These are phyloP conservation scores for Phoenicopterus ruber DNA, from an alignment of 2,113 vertebrate genomes.

Conservation along the genomic window DNA sequence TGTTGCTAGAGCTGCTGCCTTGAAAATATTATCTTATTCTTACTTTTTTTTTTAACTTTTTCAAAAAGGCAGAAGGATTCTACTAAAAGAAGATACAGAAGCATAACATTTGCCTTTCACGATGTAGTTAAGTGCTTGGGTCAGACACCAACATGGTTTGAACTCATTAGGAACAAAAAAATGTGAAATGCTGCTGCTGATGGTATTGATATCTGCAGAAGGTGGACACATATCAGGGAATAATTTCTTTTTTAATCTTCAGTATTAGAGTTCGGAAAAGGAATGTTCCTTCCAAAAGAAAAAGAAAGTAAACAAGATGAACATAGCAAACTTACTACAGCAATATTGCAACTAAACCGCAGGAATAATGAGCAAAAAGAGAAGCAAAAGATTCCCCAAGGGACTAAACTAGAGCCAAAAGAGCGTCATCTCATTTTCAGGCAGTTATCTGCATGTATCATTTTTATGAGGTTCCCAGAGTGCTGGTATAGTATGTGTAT, in stretches of 20 bases:
- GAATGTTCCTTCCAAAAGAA: not conserved
- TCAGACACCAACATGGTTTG: not conserved
- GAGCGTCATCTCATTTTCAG: not conserved
- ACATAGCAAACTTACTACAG: not conserved
- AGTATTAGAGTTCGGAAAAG: not conserved
- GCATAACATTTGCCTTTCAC: not conserved
- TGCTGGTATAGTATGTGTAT: not conserved
- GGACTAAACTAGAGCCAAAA: not conserved
- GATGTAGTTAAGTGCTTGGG: not conserved
- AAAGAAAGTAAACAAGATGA: not conserved
- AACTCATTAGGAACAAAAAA: not conserved
- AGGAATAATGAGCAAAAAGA: not conserved
- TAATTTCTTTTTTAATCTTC: not conserved
- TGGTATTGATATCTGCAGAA: not conserved
- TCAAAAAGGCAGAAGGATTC: not conserved
- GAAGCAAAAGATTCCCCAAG: not conserved
- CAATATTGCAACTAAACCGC: not conserved
- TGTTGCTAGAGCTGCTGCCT: not conserved
- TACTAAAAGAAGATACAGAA: not conserved
- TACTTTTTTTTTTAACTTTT: not conserved
- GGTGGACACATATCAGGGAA: not conserved
- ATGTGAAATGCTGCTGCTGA: not conserved
- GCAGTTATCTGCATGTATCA: not conserved
- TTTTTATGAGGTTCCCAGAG: not conserved
- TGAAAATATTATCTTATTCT: not conserved